Evolutionary conservation across 2,888 invertebrate species (phyloP).

Genomic region (Caenorhabditis parvicauda): DNA sequence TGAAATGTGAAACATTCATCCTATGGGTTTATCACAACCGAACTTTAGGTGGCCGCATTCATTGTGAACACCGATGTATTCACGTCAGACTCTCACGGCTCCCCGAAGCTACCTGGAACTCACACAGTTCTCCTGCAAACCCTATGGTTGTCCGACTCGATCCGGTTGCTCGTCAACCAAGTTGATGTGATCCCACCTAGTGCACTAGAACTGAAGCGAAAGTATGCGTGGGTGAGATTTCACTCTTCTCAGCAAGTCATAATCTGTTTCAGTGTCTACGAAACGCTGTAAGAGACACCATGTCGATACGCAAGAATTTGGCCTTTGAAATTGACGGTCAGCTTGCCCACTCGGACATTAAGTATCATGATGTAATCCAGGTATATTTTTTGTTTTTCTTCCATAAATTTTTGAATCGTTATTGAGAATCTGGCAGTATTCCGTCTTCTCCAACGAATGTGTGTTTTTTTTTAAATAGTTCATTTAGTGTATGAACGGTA

Average conservation of each 20-base stretch:
- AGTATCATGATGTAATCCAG: conserved; percentile 42
- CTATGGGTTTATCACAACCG: neutral
- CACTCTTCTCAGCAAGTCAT: neutral
- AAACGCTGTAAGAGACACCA: conserved; percentile 13
- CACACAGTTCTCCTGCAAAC: conserved; percentile 19
- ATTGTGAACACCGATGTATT: conserved; percentile 29
- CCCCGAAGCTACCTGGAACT: conserved; percentile 23
- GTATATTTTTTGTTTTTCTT: conserved; percentile 6
- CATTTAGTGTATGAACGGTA: no score
- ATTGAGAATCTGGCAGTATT: no score
- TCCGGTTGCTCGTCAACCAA: conserved; percentile 16
- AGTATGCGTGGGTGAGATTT: conserved; percentile 1
- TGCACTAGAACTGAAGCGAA: neutral
- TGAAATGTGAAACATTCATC: neutral
- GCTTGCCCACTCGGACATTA: conserved; percentile 14
- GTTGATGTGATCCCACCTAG: no score
- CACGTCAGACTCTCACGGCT: conserved; percentile 15
- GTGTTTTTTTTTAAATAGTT: no score
- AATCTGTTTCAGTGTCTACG: conserved; percentile 8
- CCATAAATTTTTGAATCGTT: no score
- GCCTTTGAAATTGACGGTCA: conserved; percentile 8
- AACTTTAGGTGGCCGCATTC: conserved; percentile 27
- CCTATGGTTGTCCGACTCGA: conserved; percentile 36
- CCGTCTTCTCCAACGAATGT: no score
- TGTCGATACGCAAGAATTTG: neutral